Base-by-base conservation (phyloP, 2,888 invertebrate species). In the Nezara viridula region DNA sequence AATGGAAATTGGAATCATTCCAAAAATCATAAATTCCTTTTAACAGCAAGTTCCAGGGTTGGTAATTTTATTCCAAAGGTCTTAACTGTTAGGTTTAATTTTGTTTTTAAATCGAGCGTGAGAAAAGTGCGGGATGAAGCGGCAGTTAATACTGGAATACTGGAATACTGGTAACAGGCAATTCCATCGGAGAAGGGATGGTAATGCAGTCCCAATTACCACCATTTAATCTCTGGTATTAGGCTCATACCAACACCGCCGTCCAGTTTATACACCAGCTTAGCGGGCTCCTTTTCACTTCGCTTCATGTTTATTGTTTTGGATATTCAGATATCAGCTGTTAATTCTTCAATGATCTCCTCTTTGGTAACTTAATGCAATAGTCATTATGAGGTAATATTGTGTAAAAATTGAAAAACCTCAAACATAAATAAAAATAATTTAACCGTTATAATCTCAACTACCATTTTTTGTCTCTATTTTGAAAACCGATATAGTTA, bases 201-300 rank as follows among this genome's bases (percentile, higher is more conserved):
- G 81, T 44, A 81, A 81, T 81, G 81, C 81, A 81, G 44, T 81
- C 44, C 16, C 81, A 24, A 81, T 81, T 81, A 81, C 44, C 81
- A n/a, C 37, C 44, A 21, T 81, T 81, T 81, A 81, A 81, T 81
- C 81, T 81, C 81, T 81, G n/a, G 24, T 14, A 81, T 81, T 81
- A 81, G 3, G n/a, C 44, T 24, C 81, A n/a, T 47, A 47, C 44
- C 10, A 81, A n/a, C 12, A 44, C 14, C 44, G 40, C 44, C 4
- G 44, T 81, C 81, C 81, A 81, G 44, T 81, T 81, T 81, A 81
- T 81, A 44, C 81, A 44, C n/a, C 7, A 12, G 81, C 81, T 81
- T 47, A 81, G 44, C n/a, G 6, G 19, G 4, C 16, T 47, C 24
- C 81, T 81, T 81, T 81, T n/a, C 81, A 81, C 81, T 81, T 81